phyloP scores from a whole-genome alignment of 2,797 vertebrate genomes.

The Phyllotis vaccarum region DNA sequence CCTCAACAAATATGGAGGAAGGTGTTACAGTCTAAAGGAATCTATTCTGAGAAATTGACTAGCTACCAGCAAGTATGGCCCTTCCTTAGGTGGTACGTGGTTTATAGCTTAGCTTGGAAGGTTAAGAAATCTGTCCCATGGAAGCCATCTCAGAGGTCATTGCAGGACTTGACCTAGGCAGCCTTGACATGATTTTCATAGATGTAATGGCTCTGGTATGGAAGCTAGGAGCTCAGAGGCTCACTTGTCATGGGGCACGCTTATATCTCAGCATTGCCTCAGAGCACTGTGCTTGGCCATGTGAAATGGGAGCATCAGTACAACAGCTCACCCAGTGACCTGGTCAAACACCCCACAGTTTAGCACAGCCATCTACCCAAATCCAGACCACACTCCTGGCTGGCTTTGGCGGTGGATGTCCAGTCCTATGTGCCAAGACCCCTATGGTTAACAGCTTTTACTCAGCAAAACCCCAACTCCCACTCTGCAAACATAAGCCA shows the following conservation, averaged over 20 bases:
- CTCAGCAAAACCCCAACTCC: neutral
- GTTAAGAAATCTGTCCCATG: neutral
- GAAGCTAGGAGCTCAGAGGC: neutral
- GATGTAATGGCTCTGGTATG: too few species aligned
- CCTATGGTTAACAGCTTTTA: neutral
- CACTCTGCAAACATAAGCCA: neutral
- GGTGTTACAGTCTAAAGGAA: neutral
- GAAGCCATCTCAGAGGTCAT: neutral
- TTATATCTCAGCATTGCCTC: too few species aligned
- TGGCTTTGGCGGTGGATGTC: too few species aligned
- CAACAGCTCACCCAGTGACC: neutral
- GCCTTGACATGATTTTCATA: neutral
- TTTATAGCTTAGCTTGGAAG: neutral
- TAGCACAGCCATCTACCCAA: too few species aligned
- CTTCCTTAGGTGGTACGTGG: neutral
- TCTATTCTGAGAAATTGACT: neutral
- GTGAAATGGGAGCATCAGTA: neutral
- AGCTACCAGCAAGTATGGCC: neutral
- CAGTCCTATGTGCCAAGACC: neutral
- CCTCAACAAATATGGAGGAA: neutral
- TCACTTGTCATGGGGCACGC: neutral
- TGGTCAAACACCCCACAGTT: neutral
- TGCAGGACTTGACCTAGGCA: neutral
- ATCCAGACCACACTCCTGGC: neutral
- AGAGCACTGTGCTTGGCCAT: neutral